These are phyloP conservation scores for Geococcyx californianus DNA, from an alignment of 2,113 vertebrate species.

Conservation along the genomic window DNA sequence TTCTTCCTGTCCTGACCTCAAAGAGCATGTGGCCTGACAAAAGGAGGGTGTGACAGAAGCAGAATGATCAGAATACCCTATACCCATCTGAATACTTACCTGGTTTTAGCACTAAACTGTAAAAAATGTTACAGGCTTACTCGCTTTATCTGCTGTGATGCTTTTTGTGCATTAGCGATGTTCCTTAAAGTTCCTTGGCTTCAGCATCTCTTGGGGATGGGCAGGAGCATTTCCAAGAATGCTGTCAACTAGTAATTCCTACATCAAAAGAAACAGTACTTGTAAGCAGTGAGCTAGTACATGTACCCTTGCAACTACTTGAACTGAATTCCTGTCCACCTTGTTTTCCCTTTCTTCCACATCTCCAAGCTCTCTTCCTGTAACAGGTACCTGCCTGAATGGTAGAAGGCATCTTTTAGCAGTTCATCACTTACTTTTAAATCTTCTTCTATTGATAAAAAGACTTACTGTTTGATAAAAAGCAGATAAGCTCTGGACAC, in stretches of 20 bases:
- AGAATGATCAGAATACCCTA: not conserved
- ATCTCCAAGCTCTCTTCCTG: not conserved
- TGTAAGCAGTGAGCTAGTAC: not conserved
- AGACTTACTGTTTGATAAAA: not conserved
- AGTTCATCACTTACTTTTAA: not conserved
- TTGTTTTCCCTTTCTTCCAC: not conserved
- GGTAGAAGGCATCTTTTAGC: not conserved
- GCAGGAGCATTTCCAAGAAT: not conserved
- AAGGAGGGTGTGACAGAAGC: not conserved
- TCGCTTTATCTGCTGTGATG: not conserved
- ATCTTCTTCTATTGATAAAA: not conserved
- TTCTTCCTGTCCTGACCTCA: not conserved
- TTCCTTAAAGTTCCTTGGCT: not conserved
- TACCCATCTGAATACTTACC: not conserved
- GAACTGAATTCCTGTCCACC: not conserved
- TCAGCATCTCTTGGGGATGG: not conserved
- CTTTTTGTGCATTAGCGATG: not conserved
- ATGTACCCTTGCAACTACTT: not conserved
- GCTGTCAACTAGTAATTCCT: not conserved
- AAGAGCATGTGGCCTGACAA: not conserved
- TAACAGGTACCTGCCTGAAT: not conserved
- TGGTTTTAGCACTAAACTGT: not conserved
- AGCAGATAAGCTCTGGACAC: not conserved
- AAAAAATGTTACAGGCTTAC: not conserved
- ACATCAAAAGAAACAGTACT: not conserved